Evolutionary conservation across 2,888 invertebrate species (phyloP), one percentile per base, ranked within the genome.

Genomic region (Asteroscopus sphinx): DNA sequence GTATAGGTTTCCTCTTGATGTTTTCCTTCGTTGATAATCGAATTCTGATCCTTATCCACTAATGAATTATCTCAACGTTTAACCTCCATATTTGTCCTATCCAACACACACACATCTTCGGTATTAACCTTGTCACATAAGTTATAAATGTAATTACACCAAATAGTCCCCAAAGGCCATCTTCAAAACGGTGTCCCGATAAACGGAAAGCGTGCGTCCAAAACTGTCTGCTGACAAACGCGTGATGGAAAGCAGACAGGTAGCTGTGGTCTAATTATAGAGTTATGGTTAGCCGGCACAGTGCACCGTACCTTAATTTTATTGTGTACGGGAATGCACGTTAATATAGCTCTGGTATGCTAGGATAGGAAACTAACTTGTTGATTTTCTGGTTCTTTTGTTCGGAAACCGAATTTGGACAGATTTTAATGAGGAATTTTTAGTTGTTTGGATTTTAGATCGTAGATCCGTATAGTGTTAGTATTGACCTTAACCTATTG

Each of bases 231-330:
- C 62, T 67, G 67, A 68, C 68, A 68, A 28, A 47, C 64, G 45
- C 49, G 49, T 78, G 82, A 82, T 78, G 71, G 67, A 63, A 82
- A 75, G 74, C 79, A 80, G 79, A 73, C 78, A 82, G 84, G 80
- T 83, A 79, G 64, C 46, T 25, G 68, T 28, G 47, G 28, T 58
- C 77, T 83, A 83, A 74, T 68, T 72, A 76, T 83, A 83, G 82
- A 76, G 58, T 71, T 54, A 78, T 66, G 58, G 64, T 30, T 11
- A 45, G 44, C 33, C 51, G 40, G 35, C 17, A 42, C 46, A 49
- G 51, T 51, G 53, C 67, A 46, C 32, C 65, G 55, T 42, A 42
- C 61, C 62, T 47, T 54, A 39, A 72, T n/a, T n/a, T n/a, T n/a
- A n/a, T 69, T 54, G 62, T 72, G 36, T 40, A 26, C 48, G 41